These are phyloP conservation scores for Drosophila sechellia DNA, from an alignment of 1,140 invertebrate species.

Conservation along the genomic window DNA sequence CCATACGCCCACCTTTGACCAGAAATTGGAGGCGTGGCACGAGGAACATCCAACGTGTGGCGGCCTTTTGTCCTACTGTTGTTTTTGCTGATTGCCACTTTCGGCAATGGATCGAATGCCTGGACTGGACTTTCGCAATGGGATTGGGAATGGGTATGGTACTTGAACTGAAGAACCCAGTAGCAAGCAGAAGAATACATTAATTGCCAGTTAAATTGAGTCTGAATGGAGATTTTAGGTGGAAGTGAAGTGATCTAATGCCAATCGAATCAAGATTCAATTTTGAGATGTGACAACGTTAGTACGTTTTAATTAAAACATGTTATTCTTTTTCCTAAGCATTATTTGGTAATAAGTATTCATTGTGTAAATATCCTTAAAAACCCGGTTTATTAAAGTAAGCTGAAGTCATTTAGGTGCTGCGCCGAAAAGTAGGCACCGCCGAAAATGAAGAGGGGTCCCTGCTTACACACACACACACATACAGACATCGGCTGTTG, in stretches of 20 bases:
- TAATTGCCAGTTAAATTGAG: conserved; percentile 83
- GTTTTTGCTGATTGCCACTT: conserved; percentile 81
- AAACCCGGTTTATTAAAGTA: neutral
- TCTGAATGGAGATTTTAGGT: conserved; percentile 43
- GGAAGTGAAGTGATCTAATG: neutral
- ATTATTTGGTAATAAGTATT: neutral
- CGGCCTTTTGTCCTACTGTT: conserved; percentile 68
- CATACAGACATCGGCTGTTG: conserved; percentile 18
- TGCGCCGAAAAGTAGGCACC: conserved; percentile 69
- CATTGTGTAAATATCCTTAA: neutral
- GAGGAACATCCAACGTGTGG: conserved; percentile 41
- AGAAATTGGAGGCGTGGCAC: conserved; percentile 38
- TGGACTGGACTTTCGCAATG: conserved; percentile 14
- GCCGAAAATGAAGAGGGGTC: neutral
- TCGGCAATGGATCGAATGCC: conserved; percentile 73
- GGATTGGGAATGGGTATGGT: neutral
- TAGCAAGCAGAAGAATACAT: conserved; percentile 52
- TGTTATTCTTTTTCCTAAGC: too few species aligned
- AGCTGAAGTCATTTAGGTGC: conserved; percentile 14
- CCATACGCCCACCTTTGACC: neutral
- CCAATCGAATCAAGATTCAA: neutral
- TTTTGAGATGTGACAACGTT: too few species aligned
- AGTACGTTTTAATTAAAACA: too few species aligned
- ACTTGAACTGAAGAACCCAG: neutral
- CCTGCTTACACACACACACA: conserved; percentile 7